phyloP scores from a whole-genome alignment of 1,140 invertebrate species.

The Arctopsyche grandis region DNA sequence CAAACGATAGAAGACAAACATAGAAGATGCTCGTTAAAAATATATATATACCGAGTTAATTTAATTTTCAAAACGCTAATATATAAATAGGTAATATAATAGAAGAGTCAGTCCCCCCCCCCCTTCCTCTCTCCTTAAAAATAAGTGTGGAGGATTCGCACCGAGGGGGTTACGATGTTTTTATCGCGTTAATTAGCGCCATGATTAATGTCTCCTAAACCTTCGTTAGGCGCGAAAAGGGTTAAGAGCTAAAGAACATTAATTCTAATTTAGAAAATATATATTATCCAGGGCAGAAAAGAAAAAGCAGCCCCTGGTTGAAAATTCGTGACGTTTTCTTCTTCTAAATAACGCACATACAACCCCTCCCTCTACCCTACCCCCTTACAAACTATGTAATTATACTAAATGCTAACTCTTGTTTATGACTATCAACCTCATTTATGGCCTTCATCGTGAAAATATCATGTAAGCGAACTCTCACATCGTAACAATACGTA shows the following conservation, averaged over 20 bases:
- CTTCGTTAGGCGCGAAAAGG: slow-evolving; percentile 50
- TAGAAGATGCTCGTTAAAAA: too few species aligned
- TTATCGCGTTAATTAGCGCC: slow-evolving; percentile 52
- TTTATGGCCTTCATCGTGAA: background rate
- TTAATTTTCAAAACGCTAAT: too few species aligned
- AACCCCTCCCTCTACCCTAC: background rate
- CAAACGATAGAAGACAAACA: too few species aligned
- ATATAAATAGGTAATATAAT: too few species aligned
- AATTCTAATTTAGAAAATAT: slow-evolving; percentile 51
- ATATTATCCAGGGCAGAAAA: slow-evolving; percentile 45
- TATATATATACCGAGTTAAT: too few species aligned
- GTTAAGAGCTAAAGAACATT: slow-evolving; percentile 52
- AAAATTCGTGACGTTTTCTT: slow-evolving; percentile 26
- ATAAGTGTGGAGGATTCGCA: background rate
- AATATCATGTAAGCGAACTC: background rate
- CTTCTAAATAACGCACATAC: background rate
- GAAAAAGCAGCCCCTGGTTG: slow-evolving; percentile 21
- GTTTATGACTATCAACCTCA: background rate
- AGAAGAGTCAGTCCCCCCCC: background rate
- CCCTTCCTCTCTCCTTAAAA: background rate
- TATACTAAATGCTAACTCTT: slow-evolving; percentile 7
- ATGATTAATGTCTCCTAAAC: slow-evolving; percentile 53
- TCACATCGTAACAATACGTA: too few species aligned
- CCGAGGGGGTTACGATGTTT: slow-evolving; percentile 45
- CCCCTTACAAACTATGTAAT: background rate